Evolutionary conservation across 2,113 vertebrate species (phyloP), one percentile per base, ranked within the genome.

Genomic region (Rhea americana): DNA sequence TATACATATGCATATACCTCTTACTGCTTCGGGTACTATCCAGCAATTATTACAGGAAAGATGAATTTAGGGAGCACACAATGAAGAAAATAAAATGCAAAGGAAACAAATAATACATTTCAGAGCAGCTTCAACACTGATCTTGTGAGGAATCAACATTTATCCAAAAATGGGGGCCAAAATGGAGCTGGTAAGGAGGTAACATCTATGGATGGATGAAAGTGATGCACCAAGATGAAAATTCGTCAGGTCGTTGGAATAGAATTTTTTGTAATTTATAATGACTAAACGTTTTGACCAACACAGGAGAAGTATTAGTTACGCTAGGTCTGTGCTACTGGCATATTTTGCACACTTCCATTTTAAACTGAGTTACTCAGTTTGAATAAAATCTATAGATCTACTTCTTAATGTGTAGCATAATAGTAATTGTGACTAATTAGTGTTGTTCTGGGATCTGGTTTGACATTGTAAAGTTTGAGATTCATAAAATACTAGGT

Each of bases 1-100:
- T 13, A 55, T 11, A 25, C 0, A 1, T 10, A 55, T 32, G 13
- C 1, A 14, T 75, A 30, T n/a, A 65, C 17, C 2, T 7, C 45
- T 78, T 56, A 21, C 63, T 85, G 47, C 35, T 82, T 71, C n/a
- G 48, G 61, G n/a, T 63, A 24, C 2, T 4, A 58, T 6, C 4
- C 13, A 47, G 24, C 37, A 62, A 55, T 82, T 77, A 7, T 63
- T 65, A 61, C 21, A 72, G 45, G 43, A 78, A 26, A 92, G 24
- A 4, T 91, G 35, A 77, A 75, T 59, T 50, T 28, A 71, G 35
- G 43, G 35, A 86, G 82, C 20, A 67, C 7, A 47, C 9, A 35
- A 22, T 8, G 21, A 87, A 48, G 53, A 73, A 95, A 86, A 76
- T n/a, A n/a, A 82, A 88, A 71, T 7, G 3, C 2, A 1, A 79